Conservation (phyloP, 2,888 invertebrate species). For the Tillus elongatus region DNA sequence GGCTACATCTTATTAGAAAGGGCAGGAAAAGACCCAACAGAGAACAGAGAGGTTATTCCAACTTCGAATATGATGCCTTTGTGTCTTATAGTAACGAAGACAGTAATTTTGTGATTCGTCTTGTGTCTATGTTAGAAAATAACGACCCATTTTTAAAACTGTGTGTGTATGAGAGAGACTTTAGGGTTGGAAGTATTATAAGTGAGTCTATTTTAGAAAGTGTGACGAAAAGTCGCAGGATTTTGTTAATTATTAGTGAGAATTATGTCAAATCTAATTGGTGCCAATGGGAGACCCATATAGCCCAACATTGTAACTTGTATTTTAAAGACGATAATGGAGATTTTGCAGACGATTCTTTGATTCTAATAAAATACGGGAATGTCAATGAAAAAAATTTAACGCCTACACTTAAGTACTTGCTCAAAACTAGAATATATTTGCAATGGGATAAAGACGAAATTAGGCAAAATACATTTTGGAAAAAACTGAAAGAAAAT, state of each 20-base stretch:
- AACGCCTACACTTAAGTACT: conserved; percentile 51
- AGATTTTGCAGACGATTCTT: conserved; percentile 47
- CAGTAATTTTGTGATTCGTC: conserved; percentile 50
- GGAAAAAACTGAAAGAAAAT: conserved; percentile 34
- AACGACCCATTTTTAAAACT: conserved; percentile 51
- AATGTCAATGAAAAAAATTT: conserved; percentile 48
- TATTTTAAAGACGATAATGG: conserved; percentile 46
- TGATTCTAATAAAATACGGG: conserved; percentile 55
- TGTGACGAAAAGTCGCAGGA: conserved; percentile 54
- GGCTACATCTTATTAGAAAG: conserved; percentile 45
- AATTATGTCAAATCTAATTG: conserved; percentile 62
- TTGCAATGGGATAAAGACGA: conserved; percentile 51
- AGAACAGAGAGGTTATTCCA: conserved; percentile 28
- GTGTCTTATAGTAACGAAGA: too few relatives aligned
- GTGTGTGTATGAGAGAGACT: too few relatives aligned
- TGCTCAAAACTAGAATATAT: conserved; percentile 55
- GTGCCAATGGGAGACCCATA: conserved; percentile 62
- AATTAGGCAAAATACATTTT: conserved; percentile 34
- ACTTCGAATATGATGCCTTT: conserved; percentile 53
- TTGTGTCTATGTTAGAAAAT: conserved; percentile 53
- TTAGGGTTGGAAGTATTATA: conserved; percentile 54
- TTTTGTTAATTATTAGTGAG: conserved; percentile 58
- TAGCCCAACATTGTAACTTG: conserved; percentile 56
- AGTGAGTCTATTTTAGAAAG: conserved; percentile 57
- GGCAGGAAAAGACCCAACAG: conserved; percentile 26